A percentile compares a stretch with the other conserved stretches of the same genome.
These are phyloP conservation scores for Hylaea fasciaria DNA, from an alignment of 2,888 invertebrate species.

Conservation along the genomic window DNA sequence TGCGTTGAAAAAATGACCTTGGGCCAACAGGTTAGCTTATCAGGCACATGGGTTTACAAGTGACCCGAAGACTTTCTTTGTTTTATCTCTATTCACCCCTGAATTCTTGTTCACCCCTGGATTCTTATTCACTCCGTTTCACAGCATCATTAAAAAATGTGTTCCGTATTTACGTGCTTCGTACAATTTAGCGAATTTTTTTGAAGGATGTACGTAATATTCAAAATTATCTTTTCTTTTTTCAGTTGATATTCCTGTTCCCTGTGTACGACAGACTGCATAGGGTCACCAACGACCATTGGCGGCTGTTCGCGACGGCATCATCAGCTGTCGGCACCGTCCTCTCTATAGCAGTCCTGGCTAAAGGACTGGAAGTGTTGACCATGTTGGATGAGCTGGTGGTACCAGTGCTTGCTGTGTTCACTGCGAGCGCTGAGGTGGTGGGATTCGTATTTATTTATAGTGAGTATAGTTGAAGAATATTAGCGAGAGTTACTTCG, in stretches of 20 bases:
- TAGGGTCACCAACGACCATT: conserved; percentile 70
- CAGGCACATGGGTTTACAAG: no score
- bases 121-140: no score
- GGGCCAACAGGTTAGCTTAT: no score
- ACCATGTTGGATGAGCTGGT: conserved; percentile 70
- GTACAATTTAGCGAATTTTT: neutral
- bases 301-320: conserved; percentile 74
- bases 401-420: conserved; percentile 68
- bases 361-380: conserved; percentile 67
- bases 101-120: no score
- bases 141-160: no score
- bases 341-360: conserved; percentile 68
- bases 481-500: no score
- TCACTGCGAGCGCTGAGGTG: conserved; percentile 70
- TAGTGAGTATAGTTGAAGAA: conserved; percentile 54
- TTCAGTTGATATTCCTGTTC: conserved; percentile 74
- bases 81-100: no score
- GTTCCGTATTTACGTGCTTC: neutral
- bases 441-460: conserved; percentile 79
- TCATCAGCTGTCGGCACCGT: conserved; percentile 73
- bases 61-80: no score
- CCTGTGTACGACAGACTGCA: conserved; percentile 77
- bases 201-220: neutral
- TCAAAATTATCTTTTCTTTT: conserved; percentile 26
- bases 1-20: no score